A percentile compares a stretch with the other conserved stretches of the same genome.
Conservation (phyloP, 2,113 vertebrate genomes). For the Eolophus roseicapilla region DNA sequence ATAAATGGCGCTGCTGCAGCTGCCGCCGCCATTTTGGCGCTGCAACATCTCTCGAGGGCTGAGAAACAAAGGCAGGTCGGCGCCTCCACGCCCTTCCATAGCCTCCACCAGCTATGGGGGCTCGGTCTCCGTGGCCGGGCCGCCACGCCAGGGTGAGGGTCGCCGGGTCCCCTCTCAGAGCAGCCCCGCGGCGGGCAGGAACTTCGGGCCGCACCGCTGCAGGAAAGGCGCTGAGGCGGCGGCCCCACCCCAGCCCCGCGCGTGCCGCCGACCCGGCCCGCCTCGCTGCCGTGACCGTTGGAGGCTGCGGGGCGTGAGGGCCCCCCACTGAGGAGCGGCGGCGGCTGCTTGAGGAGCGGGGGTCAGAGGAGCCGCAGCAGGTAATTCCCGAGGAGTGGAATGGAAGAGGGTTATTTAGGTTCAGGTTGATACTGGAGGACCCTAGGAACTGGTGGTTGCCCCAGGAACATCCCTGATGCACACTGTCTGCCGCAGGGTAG, state of each 20-base stretch:
- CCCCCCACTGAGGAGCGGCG: fast-evolving
- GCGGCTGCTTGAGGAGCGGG: fast-evolving
- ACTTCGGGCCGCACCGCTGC: fast-evolving
- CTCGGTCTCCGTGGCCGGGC: fast-evolving
- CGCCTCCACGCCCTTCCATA: too few species aligned
- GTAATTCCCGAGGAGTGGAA: fast-evolving
- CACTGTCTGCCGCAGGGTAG: neutral
- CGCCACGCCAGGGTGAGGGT: fast-evolving
- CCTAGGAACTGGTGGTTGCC: fast-evolving
- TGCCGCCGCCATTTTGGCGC: fast-evolving
- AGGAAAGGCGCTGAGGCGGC: neutral
- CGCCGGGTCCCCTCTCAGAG: too few species aligned
- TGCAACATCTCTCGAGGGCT: fast-evolving
- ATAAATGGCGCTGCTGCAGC: fast-evolving
- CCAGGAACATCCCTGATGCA: too few species aligned
- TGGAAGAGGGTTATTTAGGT: fast-evolving
- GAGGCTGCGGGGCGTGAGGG: fast-evolving
- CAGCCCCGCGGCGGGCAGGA: fast-evolving
- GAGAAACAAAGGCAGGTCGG: fast-evolving
- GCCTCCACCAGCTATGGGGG: too few species aligned
- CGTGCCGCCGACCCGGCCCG: fast-evolving
- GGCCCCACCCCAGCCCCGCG: fast-evolving
- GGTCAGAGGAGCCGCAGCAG: fast-evolving
- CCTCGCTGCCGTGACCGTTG: fast-evolving
- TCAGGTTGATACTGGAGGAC: fast-evolving